Conservation (phyloP, 1,140 invertebrate species). For the Neomicropteryx cornuta region DNA sequence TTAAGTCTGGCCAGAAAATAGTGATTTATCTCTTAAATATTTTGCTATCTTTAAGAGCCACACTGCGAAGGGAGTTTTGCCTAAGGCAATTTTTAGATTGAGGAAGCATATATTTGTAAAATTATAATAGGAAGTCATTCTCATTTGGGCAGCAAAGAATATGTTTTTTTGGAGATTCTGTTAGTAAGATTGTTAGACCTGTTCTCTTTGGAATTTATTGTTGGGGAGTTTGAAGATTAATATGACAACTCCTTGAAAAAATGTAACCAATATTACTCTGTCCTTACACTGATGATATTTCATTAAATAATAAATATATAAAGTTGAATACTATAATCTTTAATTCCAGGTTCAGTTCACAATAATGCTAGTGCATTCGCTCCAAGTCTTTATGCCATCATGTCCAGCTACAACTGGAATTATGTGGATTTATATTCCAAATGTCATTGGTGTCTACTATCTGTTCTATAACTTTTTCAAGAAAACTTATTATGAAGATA, state of each 20-base stretch:
- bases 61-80: no score
- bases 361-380: slow-evolving; percentile 43
- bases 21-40: no score
- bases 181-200: no score
- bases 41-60: no score
- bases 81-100: no score
- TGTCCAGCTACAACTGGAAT: slow-evolving; percentile 41
- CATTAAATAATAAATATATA: slow-evolving; percentile 4
- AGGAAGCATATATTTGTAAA: no score
- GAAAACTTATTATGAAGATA: slow-evolving; percentile 36
- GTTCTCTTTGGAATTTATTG: no score
- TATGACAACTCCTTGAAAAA: background rate
- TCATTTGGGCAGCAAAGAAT: no score
- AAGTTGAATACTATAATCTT: slow-evolving; percentile 5
- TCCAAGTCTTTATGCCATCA: slow-evolving; percentile 40
- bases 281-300: slow-evolving; percentile 1
- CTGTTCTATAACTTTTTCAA: slow-evolving; percentile 61
- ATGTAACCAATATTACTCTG: no score
- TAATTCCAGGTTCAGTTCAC: slow-evolving; percentile 53
- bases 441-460: slow-evolving; percentile 53
- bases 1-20: no score
- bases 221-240: background rate
- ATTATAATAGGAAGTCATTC: no score
- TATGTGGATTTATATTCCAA: slow-evolving; percentile 42
- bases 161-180: no score